These are phyloP conservation scores for Hydractinia echinata DNA, from an alignment of 30 jellyfish, hydroid and myxozoan species.

Conservation along the genomic window DNA sequence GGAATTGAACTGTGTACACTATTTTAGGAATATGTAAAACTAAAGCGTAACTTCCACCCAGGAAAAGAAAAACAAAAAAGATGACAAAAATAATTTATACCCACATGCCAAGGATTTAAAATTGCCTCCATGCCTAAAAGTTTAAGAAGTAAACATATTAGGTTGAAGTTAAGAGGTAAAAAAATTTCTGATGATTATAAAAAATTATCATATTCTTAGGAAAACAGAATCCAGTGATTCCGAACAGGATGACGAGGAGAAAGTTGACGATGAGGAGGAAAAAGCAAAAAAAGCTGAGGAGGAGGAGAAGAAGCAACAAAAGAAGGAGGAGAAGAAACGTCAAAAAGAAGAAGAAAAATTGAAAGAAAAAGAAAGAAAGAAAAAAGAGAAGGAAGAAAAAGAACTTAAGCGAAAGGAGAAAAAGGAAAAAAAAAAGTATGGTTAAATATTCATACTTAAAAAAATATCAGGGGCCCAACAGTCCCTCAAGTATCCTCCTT, in stretches of 20 bases:
- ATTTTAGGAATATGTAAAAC: too few species aligned
- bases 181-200: too few species aligned
- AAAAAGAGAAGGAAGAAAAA: slow-evolving; percentile 25
- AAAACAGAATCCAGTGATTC: slow-evolving; percentile 44
- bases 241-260: slow-evolving; percentile 57
- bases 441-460: too few species aligned
- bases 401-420: slow-evolving; percentile 47
- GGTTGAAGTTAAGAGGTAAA: background rate
- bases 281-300: slow-evolving; percentile 20
- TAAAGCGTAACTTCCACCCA: too few species aligned
- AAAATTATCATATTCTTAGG: slow-evolving; percentile 15
- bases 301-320: background rate
- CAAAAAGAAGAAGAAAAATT: slow-evolving; percentile 55
- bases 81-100: too few species aligned
- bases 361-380: slow-evolving; percentile 47
- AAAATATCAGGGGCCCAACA: too few species aligned
- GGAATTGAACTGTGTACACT: too few species aligned
- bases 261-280: slow-evolving; percentile 3
- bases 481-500: too few species aligned
- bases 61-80: too few species aligned
- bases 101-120: too few species aligned
- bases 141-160: background rate
- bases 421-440: slow-evolving; percentile 32
- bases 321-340: slow-evolving; percentile 12
- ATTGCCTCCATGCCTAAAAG: background rate